Evolutionary conservation across 2,113 vertebrate species (phyloP).

Genomic region (Bettongia penicillata): DNA sequence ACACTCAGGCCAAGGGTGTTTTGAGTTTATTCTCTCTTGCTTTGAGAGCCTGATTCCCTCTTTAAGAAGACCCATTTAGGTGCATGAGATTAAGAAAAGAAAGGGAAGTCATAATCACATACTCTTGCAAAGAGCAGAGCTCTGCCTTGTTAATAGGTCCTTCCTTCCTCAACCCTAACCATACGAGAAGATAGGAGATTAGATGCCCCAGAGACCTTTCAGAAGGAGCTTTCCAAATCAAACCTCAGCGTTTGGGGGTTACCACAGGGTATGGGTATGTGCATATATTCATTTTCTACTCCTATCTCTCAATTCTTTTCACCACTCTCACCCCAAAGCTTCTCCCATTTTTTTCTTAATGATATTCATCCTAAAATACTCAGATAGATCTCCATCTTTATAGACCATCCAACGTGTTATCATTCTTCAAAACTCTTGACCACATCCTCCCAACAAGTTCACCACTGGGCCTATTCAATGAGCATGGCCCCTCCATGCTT

Average conservation of each 20-base stretch:
- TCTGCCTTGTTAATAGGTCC: background rate
- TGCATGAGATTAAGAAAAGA: conserved; percentile 4
- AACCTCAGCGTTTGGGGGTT: background rate
- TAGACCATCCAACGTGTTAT: background rate
- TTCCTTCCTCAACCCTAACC: background rate
- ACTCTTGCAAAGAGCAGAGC: background rate
- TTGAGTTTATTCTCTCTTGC: rapidly evolving
- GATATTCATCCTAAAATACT: conserved; percentile 14
- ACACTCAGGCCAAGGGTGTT: background rate
- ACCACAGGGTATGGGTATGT: rapidly evolving
- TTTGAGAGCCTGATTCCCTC: background rate
- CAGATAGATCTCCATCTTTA: background rate
- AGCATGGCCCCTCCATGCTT: background rate
- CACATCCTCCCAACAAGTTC: background rate
- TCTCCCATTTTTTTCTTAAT: conserved; percentile 52
- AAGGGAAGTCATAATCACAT: rapidly evolving
- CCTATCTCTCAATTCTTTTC: background rate
- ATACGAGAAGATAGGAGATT: background rate
- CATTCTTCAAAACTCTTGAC: background rate
- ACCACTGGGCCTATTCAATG: background rate
- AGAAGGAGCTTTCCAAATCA: background rate
- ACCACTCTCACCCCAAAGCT: background rate
- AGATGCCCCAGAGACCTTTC: background rate
- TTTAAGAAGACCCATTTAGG: background rate
- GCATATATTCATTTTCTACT: background rate